These are phyloP conservation scores for Omphaloscelis lunosa DNA, from an alignment of 2,888 invertebrate genomes.

Conservation along the genomic window DNA sequence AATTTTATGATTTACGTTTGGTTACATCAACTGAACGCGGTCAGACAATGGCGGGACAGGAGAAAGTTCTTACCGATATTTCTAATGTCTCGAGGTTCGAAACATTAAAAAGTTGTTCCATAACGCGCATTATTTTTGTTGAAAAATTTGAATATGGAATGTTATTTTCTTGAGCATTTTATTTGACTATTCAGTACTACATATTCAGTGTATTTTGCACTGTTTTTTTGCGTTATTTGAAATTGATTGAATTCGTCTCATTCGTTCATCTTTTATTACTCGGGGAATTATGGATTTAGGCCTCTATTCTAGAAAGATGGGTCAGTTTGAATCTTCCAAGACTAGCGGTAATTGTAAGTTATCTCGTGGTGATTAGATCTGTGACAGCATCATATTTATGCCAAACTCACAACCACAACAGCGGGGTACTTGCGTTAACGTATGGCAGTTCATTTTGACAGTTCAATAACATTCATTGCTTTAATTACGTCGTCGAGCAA, in stretches of 20 bases:
- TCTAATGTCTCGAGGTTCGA: constrained; percentile 54
- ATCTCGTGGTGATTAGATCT: background rate
- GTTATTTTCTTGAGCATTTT: constrained; percentile 1
- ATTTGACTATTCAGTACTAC: background rate
- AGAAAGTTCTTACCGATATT: constrained; percentile 58
- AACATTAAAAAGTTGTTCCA: too few relatives aligned
- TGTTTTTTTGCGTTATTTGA: background rate
- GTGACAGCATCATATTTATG: background rate
- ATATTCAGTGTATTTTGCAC: background rate
- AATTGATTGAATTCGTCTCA: background rate
- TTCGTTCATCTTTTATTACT: background rate
- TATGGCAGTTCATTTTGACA: too few relatives aligned
- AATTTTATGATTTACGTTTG: constrained; percentile 67
- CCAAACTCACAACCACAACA: background rate
- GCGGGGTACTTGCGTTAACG: too few relatives aligned
- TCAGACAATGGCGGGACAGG: constrained; percentile 50
- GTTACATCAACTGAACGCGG: constrained; percentile 56
- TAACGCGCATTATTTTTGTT: too few relatives aligned
- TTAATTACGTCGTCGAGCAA: too few relatives aligned
- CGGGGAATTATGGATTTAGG: background rate
- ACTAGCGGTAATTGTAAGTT: background rate
- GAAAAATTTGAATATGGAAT: constrained; percentile 37
- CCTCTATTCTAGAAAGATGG: background rate
- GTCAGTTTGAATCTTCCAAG: background rate
- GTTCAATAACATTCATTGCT: too few relatives aligned